Base-by-base conservation (phyloP, 2,888 invertebrate species). In the Andrena marginata region DNA sequence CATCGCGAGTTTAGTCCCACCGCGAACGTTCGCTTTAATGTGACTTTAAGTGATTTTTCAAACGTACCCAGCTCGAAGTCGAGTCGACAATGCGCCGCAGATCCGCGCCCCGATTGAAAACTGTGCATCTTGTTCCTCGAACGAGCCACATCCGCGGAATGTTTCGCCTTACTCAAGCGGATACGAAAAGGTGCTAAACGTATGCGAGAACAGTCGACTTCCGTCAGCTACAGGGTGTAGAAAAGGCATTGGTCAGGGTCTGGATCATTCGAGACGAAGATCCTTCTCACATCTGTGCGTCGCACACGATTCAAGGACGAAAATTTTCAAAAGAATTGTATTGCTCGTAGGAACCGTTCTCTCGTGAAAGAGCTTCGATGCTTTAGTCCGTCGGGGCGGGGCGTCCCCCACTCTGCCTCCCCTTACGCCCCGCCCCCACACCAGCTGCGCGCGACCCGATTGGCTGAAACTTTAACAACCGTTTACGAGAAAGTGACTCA, bases 131-230 rank as follows among this genome's bases (percentile, higher is more conserved):
- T 54, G 69, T 70, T 48, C 59, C 70, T 60, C 20, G 59, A 70
- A 70, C 70, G 70, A 60, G 70, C 29, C 35, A 70, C 70, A 72
- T 68, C 54, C 77, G 63, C 70, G 69, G 84, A 81, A 83, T 72
- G 84, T 87, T 84, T 80, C 84, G 89, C 88, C 81, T 90, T 90
- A 80, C 90, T 79, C 86, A 89, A 91, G 91, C 92, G 92, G 92
- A 92, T 92, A 90, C 90, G 90, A 89, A 92, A 92, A 91, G 92
- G 92, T 93, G 92, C 90, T 91, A 92, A 92, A 89, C 84, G 90
- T 92, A 92, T 92, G 90, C 91, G 90, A 81, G 82, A 90, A 91
- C 88, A 88, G 82, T 87, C 70, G 73, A 87, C 89, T 91, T 90
- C 91, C 90, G 91, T 88, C 90, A 90, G 87, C 64, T 75, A 77